Conservation (phyloP, 2,113 vertebrate genomes). For the Chiloscyllium plagiosum region DNA sequence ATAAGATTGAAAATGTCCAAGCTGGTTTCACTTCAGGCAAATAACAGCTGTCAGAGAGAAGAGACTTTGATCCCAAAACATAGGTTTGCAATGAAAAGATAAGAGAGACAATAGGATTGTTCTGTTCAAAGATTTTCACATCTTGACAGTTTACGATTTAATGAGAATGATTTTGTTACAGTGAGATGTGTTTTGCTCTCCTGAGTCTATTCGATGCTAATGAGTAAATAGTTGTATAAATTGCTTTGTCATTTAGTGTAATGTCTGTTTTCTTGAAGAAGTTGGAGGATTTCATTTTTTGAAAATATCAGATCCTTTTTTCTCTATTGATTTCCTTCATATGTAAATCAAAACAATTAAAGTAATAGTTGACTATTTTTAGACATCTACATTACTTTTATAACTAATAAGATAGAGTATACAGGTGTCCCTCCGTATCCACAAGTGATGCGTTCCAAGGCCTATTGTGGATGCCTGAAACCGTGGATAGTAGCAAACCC, state of each 20-base stretch:
- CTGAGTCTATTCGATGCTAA: constrained; percentile 29
- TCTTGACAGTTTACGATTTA: constrained; percentile 23
- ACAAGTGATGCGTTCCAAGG: too few relatives aligned
- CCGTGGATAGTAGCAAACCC: too few relatives aligned
- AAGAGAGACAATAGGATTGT: neutral
- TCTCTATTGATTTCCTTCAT: neutral
- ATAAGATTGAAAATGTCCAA: constrained; percentile 22
- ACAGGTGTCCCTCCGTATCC: too few relatives aligned
- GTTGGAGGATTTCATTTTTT: neutral
- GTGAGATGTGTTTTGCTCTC: neutral
- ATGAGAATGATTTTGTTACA: constrained; percentile 11
- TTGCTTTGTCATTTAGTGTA: constrained; percentile 1
- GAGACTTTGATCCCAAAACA: neutral
- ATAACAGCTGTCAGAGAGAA: constrained; percentile 18
- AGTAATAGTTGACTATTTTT: neutral
- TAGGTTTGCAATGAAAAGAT: neutral
- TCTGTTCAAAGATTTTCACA: neutral
- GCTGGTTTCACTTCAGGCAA: neutral
- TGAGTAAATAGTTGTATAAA: constrained; percentile 35
- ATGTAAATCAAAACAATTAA: neutral
- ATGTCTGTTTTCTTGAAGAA: neutral
- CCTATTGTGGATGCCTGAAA: too few relatives aligned
- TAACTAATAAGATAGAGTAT: neutral
- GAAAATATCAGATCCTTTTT: neutral
- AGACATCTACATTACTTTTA: neutral